A percentile compares a stretch with the other conserved stretches of the same genome.
Evolutionary conservation across 2,113 vertebrate species (phyloP).

Genomic region (Chunga burmeisteri): DNA sequence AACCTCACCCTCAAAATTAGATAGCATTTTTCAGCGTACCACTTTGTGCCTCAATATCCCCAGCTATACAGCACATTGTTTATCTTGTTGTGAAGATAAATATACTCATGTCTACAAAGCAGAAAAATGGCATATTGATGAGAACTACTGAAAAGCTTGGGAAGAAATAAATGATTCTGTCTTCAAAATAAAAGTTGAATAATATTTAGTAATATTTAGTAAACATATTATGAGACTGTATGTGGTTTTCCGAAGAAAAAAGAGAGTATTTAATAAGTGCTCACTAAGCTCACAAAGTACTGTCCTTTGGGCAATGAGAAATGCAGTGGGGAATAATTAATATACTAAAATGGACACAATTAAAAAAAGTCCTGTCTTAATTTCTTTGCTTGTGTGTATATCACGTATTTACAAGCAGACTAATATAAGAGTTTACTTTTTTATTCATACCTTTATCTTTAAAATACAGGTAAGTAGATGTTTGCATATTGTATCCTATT

Average conservation of each 20-base stretch:
- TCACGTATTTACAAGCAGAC: background rate
- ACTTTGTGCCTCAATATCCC: background rate
- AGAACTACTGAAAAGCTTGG: constrained; percentile 27
- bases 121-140: constrained; percentile 28
- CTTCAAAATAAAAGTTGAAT: constrained; percentile 46
- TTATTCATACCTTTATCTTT: background rate
- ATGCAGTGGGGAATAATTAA: background rate
- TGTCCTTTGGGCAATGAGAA: background rate
- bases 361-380: background rate
- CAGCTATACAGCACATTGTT: background rate
- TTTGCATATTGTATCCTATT: background rate
- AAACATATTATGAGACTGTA: background rate
- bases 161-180: constrained; percentile 27
- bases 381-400: background rate
- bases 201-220: constrained; percentile 4
- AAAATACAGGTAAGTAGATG: background rate
- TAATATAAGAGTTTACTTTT: background rate
- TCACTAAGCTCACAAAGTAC: background rate
- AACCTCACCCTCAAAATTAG: accelerated
- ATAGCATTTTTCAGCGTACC: background rate
- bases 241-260: background rate
- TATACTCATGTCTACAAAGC: constrained; percentile 16
- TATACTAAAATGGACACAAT: background rate
- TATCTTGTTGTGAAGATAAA: background rate
- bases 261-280: background rate